Percentiles rank a stretch among this genome's conserved stretches.
These are phyloP conservation scores for Peromyscus aztecus DNA, from an alignment of 2,797 vertebrate species.

Conservation along the genomic window DNA sequence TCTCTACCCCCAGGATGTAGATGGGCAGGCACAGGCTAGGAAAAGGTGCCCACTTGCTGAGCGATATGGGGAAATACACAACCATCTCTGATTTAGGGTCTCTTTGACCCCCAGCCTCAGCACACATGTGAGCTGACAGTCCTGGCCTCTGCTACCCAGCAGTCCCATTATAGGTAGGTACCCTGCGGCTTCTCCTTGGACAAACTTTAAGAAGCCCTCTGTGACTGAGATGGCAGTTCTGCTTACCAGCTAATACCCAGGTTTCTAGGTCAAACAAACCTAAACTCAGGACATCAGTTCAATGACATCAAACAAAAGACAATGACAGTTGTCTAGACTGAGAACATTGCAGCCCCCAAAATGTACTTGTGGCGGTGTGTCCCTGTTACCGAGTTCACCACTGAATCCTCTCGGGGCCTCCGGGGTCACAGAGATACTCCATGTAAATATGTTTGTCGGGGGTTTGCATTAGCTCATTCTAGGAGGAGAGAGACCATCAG, in stretches of 20 bases:
- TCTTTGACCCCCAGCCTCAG: neutral
- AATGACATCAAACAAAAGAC: neutral
- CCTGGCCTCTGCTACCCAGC: rapidly evolving
- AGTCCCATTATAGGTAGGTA: rapidly evolving
- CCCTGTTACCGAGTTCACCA: neutral
- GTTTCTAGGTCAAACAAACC: neutral
- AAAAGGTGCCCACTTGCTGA: neutral
- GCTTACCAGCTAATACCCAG: neutral
- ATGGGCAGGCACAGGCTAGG: neutral
- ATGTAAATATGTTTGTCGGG: neutral
- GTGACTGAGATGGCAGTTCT: rapidly evolving
- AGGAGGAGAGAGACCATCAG: neutral
- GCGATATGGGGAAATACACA: neutral
- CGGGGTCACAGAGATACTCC: neutral
- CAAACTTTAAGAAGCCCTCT: rapidly evolving
- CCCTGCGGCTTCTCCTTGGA: neutral
- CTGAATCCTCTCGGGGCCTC: neutral
- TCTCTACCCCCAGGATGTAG: rapidly evolving
- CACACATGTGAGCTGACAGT: neutral
- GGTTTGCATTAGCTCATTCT: neutral
- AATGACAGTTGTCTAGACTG: rapidly evolving
- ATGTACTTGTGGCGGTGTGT: rapidly evolving
- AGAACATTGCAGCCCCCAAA: rapidly evolving
- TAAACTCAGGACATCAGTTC: neutral
- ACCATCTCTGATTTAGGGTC: neutral